Percentiles rank a stretch among this genome's conserved stretches.
These are phyloP conservation scores for Zaprionus vittiger DNA, from an alignment of 1,140 invertebrate species.

Conservation along the genomic window DNA sequence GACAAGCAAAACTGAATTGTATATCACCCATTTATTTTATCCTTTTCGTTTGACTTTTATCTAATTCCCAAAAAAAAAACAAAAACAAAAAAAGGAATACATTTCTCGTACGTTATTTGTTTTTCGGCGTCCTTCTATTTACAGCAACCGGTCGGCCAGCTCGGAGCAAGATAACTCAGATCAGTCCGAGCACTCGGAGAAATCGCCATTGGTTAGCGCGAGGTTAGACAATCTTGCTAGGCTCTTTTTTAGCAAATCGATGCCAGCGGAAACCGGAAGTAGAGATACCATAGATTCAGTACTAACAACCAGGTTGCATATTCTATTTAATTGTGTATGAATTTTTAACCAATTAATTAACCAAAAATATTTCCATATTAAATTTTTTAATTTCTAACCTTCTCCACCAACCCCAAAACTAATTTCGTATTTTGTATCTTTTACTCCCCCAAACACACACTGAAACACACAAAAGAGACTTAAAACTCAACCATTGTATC, in stretches of 20 bases:
- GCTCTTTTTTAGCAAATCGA: conserved; percentile 87
- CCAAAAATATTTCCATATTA: conserved; percentile 14
- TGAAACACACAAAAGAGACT: conserved; percentile 21
- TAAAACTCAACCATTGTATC: conserved; percentile 27
- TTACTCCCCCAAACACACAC: background rate
- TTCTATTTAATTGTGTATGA: conserved; percentile 57
- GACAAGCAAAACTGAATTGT: conserved; percentile 12
- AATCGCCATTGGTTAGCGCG: conserved; percentile 86
- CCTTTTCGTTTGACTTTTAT: conserved; percentile 31
- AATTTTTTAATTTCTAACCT: conserved; percentile 24
- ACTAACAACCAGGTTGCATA: conserved; percentile 84
- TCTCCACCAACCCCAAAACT: conserved; percentile 11
- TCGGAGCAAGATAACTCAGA: conserved; percentile 86
- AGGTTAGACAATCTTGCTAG: conserved; percentile 88
- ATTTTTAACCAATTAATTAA: conserved; percentile 2
- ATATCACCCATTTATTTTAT: conserved; percentile 38
- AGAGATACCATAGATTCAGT: conserved; percentile 84
- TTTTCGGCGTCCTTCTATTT: conserved; percentile 72
- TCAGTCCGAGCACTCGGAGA: conserved; percentile 85
- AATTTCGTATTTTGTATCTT: conserved; percentile 36
- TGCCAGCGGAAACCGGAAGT: conserved; percentile 85
- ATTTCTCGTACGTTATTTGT: conserved; percentile 51
- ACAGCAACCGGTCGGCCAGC: conserved; percentile 86
- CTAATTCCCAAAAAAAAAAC: conserved; percentile 22
- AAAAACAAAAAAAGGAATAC: conserved; percentile 21